These are phyloP conservation scores for Percina caprodes DNA, from an alignment of 2,113 vertebrate genomes.

Conservation along the genomic window DNA sequence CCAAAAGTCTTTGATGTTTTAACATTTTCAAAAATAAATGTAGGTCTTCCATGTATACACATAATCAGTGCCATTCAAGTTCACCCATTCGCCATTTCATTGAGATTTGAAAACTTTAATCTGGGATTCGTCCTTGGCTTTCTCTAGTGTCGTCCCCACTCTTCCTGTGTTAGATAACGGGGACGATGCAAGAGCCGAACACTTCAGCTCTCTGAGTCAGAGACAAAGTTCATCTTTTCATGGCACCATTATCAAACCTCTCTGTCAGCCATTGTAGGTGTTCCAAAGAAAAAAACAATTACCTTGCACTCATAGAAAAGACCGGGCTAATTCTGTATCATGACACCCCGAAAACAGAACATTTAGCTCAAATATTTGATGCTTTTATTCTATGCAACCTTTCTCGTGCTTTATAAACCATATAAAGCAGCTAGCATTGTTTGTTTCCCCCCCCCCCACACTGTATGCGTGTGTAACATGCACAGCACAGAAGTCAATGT, in stretches of 20 bases:
- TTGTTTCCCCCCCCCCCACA: conserved; percentile 15
- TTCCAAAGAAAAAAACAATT: conserved; percentile 5
- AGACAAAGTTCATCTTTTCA: conserved; percentile 15
- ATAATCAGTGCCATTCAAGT: neutral
- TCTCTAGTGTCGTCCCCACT: neutral
- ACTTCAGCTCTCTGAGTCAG: conserved; percentile 42
- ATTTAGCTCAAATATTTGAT: neutral
- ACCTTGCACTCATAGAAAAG: neutral
- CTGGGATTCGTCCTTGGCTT: neutral
- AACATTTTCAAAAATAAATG: too few relatives aligned
- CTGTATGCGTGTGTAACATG: conserved; percentile 35
- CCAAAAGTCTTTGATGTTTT: neutral
- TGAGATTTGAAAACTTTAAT: neutral
- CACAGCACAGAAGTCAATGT: conserved; percentile 40
- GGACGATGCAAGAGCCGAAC: conserved; percentile 22
- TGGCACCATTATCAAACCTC: conserved; percentile 24
- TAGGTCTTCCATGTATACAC: neutral
- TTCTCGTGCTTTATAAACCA: neutral
- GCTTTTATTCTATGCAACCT: neutral
- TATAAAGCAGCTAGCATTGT: conserved; percentile 56
- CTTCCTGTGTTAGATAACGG: conserved; percentile 26
- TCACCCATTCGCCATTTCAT: neutral
- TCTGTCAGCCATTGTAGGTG: conserved; percentile 42
- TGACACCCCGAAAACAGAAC: neutral
- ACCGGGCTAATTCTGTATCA: neutral